phyloP scores from a whole-genome alignment of 2,888 invertebrate genomes.

The Mystacides longicornis region DNA sequence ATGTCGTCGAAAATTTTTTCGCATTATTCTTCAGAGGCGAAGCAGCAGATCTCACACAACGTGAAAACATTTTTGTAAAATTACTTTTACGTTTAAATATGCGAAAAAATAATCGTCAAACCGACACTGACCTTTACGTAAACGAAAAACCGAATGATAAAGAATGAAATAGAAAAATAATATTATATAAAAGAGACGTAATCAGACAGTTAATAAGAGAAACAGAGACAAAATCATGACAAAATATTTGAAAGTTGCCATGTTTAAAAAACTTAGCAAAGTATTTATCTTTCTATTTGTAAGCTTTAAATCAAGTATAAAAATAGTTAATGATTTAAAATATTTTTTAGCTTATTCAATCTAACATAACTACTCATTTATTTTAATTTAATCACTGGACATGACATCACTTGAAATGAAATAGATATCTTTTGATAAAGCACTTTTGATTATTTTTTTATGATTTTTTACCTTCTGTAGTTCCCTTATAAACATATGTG shows the following conservation, averaged over 20 bases:
- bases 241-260: too few species aligned
- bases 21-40: slow-evolving; percentile 17
- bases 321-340: too few species aligned
- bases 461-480: too few species aligned
- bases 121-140: slow-evolving; percentile 24
- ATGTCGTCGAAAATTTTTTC: slow-evolving; percentile 19
- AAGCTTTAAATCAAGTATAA: too few species aligned
- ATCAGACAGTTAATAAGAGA: background rate
- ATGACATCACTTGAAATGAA: too few species aligned
- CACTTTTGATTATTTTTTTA: too few species aligned
- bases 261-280: too few species aligned
- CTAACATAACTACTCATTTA: too few species aligned
- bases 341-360: too few species aligned
- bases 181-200: background rate
- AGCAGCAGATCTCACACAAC: slow-evolving; percentile 16
- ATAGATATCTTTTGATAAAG: too few species aligned
- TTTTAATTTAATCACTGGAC: too few species aligned
- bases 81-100: slow-evolving; percentile 6
- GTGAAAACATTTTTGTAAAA: slow-evolving; percentile 21
- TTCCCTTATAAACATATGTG: background rate
- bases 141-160: slow-evolving; percentile 17
- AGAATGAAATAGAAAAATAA: background rate
- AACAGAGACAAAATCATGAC: background rate
- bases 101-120: slow-evolving; percentile 6
- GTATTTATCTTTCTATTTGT: too few species aligned